Evolutionary conservation across 1,140 invertebrate species (phyloP).

Genomic region (Drosophila teissieri): DNA sequence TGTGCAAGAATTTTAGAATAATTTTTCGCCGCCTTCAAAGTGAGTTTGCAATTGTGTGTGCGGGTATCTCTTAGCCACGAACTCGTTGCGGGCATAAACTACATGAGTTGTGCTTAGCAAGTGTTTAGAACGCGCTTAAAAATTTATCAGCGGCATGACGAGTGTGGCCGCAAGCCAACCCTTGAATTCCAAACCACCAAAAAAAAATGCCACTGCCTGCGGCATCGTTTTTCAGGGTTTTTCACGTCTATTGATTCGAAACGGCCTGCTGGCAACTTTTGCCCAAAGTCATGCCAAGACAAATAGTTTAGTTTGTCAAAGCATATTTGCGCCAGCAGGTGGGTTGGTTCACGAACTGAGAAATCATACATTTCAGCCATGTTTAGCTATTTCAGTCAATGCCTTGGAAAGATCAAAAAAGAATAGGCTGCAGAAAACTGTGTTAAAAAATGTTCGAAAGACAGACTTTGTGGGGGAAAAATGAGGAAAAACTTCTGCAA

Average conservation of each 20-base stretch:
- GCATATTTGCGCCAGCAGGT: constrained; percentile 65
- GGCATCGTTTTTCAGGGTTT: constrained; percentile 69
- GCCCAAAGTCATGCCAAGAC: constrained; percentile 68
- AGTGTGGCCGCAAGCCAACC: constrained; percentile 68
- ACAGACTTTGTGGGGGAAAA: no score
- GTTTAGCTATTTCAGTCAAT: constrained; percentile 52
- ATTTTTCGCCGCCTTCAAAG: constrained; percentile 60
- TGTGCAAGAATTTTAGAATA: constrained; percentile 81
- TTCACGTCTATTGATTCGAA: constrained; percentile 76
- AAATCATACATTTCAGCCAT: constrained; percentile 10
- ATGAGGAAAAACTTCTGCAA: background rate
- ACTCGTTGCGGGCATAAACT: constrained; percentile 64
- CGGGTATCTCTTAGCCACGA: constrained; percentile 42
- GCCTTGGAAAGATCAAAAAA: constrained; percentile 60
- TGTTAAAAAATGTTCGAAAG: background rate
- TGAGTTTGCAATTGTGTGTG: constrained; percentile 36
- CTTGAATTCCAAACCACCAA: background rate
- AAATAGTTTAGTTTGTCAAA: constrained; percentile 79
- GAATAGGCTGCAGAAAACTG: background rate
- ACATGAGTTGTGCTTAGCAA: constrained; percentile 77
- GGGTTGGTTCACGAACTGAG: background rate
- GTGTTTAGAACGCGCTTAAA: constrained; percentile 80
- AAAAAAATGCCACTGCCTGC: constrained; percentile 14
- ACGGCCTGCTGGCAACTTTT: constrained; percentile 53
- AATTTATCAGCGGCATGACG: constrained; percentile 78